Evolutionary conservation across 2,797 vertebrate genomes (phyloP).

Genomic region (Bradypus variegatus): DNA sequence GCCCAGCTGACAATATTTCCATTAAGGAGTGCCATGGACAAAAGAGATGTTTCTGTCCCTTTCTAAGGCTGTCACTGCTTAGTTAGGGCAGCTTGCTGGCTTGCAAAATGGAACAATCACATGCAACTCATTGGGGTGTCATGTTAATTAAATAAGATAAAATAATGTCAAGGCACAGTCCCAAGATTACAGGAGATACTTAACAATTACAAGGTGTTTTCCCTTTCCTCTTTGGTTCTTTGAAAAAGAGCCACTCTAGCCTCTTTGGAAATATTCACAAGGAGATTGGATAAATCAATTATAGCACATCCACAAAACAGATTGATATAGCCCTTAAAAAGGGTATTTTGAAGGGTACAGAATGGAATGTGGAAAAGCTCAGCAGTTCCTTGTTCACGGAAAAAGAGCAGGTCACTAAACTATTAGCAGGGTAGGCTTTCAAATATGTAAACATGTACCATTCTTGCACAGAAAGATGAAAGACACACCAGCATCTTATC

Average conservation of each 20-base stretch:
- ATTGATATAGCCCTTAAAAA: neutral
- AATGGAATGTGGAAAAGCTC: neutral
- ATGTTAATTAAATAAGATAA: neutral
- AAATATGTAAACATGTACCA: fast-evolving
- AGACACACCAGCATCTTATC: too few species aligned
- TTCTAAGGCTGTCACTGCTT: neutral
- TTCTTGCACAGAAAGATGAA: neutral
- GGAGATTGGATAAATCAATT: neutral
- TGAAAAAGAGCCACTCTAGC: neutral
- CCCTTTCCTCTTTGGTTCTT: neutral
- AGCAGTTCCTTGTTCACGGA: neutral
- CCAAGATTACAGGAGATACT: neutral
- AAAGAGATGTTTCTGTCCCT: neutral
- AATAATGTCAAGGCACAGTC: neutral
- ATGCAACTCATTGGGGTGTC: too few species aligned
- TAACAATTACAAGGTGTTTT: neutral
- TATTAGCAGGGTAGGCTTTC: neutral
- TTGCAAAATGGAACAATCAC: neutral
- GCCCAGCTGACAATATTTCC: neutral
- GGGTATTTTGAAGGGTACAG: neutral
- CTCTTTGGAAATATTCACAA: neutral
- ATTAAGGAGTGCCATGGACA: neutral
- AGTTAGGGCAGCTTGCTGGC: neutral
- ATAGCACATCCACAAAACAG: fast-evolving
- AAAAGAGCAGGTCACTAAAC: neutral